Evolutionary conservation across 2,888 invertebrate species (phyloP).

Genomic region (Perdita meconis): DNA sequence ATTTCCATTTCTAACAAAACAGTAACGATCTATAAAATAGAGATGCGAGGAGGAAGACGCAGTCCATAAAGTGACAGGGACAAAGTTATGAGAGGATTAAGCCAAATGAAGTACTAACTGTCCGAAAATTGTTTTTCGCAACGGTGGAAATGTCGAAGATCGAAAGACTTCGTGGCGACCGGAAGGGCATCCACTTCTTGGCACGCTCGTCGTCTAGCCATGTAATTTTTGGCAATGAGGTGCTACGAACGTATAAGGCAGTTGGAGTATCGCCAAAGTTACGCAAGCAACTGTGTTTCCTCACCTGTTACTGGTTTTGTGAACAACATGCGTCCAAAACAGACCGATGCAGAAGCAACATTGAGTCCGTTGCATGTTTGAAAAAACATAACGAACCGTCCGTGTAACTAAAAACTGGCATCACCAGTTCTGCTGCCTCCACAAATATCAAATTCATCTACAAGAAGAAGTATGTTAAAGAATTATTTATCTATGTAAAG

Average conservation of each 20-base stretch:
- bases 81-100: background rate
- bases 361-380: slow-evolving; percentile 7
- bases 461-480: too few relatives aligned
- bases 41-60: too few relatives aligned
- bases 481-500: too few relatives aligned
- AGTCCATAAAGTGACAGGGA: background rate
- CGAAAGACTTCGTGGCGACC: slow-evolving; percentile 31
- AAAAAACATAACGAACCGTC: too few relatives aligned
- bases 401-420: too few relatives aligned
- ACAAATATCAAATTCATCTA: too few relatives aligned
- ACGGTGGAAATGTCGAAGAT: slow-evolving; percentile 24
- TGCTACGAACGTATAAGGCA: slow-evolving; percentile 60
- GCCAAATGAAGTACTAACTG: slow-evolving; percentile 26
- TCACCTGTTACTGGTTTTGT: slow-evolving; percentile 73
- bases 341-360: too few relatives aligned
- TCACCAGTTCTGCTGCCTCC: too few relatives aligned
- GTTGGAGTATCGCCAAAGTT: slow-evolving; percentile 73
- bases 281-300: slow-evolving; percentile 55
- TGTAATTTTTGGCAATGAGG: slow-evolving; percentile 74
- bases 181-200: slow-evolving; percentile 54
- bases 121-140: slow-evolving; percentile 28
- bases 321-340: slow-evolving; percentile 28
- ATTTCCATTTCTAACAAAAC: too few relatives aligned
- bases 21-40: too few relatives aligned
- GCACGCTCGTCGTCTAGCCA: slow-evolving; percentile 67